A percentile compares a stretch with the other conserved stretches of the same genome.
Conservation (phyloP, 1,140 invertebrate genomes). For the Cotesia chilonis region DNA sequence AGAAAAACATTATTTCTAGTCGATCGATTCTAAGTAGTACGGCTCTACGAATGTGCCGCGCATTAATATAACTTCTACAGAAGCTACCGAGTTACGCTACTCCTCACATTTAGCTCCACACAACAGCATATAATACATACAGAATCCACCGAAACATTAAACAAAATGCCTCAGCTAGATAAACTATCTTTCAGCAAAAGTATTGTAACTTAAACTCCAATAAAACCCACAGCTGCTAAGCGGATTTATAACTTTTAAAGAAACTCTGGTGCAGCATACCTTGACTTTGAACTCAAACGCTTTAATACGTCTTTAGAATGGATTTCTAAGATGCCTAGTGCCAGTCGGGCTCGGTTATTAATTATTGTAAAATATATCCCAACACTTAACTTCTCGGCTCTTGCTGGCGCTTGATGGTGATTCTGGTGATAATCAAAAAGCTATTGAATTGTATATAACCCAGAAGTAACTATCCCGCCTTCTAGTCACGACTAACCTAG, state of each 20-base stretch:
- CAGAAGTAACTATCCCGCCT: conserved; percentile 12
- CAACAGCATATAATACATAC: neutral
- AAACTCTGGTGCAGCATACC: neutral
- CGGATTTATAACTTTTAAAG: too few species aligned
- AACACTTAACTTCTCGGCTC: conserved; percentile 9
- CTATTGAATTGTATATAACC: neutral
- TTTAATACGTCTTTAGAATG: neutral
- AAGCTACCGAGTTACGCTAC: conserved; percentile 1
- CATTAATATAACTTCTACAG: conserved; percentile 37
- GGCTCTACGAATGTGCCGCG: conserved; percentile 16
- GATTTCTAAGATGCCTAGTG: neutral
- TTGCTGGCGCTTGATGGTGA: neutral
- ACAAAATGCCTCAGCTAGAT: too few species aligned
- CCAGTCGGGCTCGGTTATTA: conserved; percentile 36
- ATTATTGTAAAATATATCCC: conserved; percentile 37
- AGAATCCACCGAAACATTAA: neutral
- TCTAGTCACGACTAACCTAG: conserved; percentile 30
- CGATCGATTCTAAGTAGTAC: neutral
- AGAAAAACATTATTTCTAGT: neutral
- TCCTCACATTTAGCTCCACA: neutral
- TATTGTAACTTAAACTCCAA: too few species aligned
- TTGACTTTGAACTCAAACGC: too few species aligned
- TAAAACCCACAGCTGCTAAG: conserved; percentile 4
- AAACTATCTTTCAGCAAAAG: too few species aligned
- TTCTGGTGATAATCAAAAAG: neutral